phyloP scores from a whole-genome alignment of 2,888 invertebrate genomes.

The Steinernema hermaphroditum region DNA sequence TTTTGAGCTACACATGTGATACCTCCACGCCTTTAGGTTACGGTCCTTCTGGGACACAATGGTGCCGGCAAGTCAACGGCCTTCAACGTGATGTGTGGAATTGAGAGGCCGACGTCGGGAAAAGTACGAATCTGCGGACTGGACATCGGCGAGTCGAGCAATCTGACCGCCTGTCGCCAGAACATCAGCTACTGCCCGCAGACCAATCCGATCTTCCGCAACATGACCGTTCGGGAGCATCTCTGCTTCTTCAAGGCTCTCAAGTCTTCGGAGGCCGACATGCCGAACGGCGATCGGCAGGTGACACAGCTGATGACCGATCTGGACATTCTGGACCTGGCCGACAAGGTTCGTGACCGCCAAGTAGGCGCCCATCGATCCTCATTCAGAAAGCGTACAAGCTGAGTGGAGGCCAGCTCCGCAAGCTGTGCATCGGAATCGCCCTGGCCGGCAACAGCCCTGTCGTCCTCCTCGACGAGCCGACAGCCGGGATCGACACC shows the following conservation, averaged over 20 bases:
- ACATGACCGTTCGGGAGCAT: constrained; percentile 62
- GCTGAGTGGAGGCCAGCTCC: constrained; percentile 62
- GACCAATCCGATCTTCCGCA: constrained; percentile 58
- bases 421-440: constrained; percentile 62
- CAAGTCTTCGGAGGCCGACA: constrained; percentile 44
- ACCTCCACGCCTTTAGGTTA: constrained; percentile 71
- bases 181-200: constrained; percentile 60
- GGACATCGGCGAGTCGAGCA: constrained; percentile 43
- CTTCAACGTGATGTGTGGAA: constrained; percentile 83
- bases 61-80: constrained; percentile 88
- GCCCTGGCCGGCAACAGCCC: constrained; percentile 54
- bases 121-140: constrained; percentile 56
- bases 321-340: constrained; percentile 44
- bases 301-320: constrained; percentile 47
- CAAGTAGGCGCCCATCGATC: no score
- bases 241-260: constrained; percentile 56
- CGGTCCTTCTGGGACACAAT: constrained; percentile 76
- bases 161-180: constrained; percentile 36
- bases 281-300: constrained; percentile 40
- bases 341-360: constrained; percentile 1
- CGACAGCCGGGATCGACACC: constrained; percentile 55
- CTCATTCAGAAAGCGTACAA: constrained; percentile 42
- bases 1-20: no score
- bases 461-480: constrained; percentile 62
- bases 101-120: constrained; percentile 29